Base-by-base conservation (phyloP, 2,113 vertebrate species). In the Gnathonemus longibarbis region DNA sequence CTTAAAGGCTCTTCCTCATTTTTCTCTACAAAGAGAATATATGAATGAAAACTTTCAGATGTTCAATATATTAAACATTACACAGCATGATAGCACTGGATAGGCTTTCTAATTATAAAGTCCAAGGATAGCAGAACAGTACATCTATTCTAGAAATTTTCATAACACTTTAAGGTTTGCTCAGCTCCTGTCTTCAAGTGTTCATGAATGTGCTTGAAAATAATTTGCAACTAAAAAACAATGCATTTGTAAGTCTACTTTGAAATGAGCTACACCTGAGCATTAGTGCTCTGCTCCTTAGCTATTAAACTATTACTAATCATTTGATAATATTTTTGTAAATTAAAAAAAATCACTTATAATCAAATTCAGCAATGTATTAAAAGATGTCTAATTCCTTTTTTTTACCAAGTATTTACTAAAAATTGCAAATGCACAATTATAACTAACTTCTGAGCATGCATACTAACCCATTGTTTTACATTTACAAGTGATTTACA, bases 1-100 rank as follows among this genome's bases (percentile, higher is more conserved):
- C 19, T 66, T 21, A 66, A 70, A 89, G 42, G 88, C 89, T 45
- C 90, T n/a, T 86, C 66, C 74, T 48, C 52, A 53, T 53, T 53
- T 53, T 53, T 53, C 53, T 56, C 53, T 56, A 56, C 53, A 56
- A 56, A 56, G 15, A 52, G 50, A 52, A 52, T 52, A 17, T 52
- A 52, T 52, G 15, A 52, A 52, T 52, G 50, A 52, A 52, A 52
- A 19, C 50, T 52, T 52, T 52, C 50, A 52, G 50, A 52, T 52
- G 13, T 52, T 52, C 3, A 52, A 52, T 52, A 52, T 52, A 52
- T 52, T 52, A 52, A 52, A 52, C 15, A 52, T 52, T 53, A 53
- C 17, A 53, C 52, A 53, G 52, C 52, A 53, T 21, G 52, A 1
- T 19, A 21, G 52, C 52, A 53, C 52, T 53, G 17, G 52, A 6